Percentiles rank a stretch among this genome's conserved stretches.
Evolutionary conservation across 2,888 invertebrate species (phyloP).

Genomic region (Chymomyza procnemis): DNA sequence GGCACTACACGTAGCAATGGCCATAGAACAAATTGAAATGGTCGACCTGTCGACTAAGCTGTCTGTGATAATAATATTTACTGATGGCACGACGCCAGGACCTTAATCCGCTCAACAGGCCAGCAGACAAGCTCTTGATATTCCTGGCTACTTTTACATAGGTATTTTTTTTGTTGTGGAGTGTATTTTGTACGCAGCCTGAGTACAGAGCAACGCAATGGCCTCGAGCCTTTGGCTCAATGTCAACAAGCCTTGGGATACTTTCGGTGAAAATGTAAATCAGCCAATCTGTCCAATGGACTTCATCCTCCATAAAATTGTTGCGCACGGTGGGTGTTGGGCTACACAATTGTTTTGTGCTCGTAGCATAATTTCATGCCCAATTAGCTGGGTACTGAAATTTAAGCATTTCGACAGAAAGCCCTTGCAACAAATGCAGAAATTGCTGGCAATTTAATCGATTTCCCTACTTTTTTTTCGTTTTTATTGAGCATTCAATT

Average conservation of each 20-base stretch:
- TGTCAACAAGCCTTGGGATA: background rate
- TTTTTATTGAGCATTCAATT: background rate
- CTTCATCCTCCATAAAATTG: background rate
- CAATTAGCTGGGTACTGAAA: constrained; percentile 41
- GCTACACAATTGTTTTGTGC: too few relatives aligned
- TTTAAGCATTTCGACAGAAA: constrained; percentile 10
- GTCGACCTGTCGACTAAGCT: constrained; percentile 9
- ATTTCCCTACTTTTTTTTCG: too few relatives aligned
- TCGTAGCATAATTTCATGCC: constrained; percentile 25
- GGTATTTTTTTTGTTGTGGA: background rate
- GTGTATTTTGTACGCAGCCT: background rate
- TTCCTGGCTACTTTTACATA: background rate
- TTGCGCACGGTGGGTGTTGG: constrained; percentile 3
- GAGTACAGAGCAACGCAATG: background rate
- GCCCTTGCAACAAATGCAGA: background rate
- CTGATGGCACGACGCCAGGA: constrained; percentile 37
- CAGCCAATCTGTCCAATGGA: constrained; percentile 9
- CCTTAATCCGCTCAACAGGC: constrained; percentile 55
- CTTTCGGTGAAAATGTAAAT: constrained; percentile 6
- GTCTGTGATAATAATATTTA: constrained; percentile 50
- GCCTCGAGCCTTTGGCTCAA: background rate
- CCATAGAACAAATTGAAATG: constrained; percentile 27
- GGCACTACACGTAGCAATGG: background rate
- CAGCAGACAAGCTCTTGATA: background rate
- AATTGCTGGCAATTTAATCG: background rate